Base-by-base conservation (phyloP, 1,140 invertebrate species). In the Leucophenga varia region DNA sequence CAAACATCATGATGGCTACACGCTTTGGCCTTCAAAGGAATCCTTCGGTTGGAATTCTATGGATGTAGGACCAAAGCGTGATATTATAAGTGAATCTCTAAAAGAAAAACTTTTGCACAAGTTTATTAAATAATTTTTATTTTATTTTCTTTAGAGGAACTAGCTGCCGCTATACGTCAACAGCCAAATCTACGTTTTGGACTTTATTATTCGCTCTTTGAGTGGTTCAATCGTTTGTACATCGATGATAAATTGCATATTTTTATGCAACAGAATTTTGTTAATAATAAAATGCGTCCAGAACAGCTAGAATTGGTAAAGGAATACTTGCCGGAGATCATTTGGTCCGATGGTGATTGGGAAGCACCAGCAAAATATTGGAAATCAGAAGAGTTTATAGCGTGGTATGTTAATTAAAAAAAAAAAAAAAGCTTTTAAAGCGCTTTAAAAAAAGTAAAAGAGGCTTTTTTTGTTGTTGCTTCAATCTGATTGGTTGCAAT, bases 281-380 rank as follows among this genome's bases (percentile, higher is more conserved):
- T 86, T 0, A 74, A 77, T 3, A 72, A 80, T 2, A 92, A 92
- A 76, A 77, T 86, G 10, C 75, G 87, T 30, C 88, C 88, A 1
- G 89, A 92, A 75, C 77, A 92, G 47, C 77, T 82, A 31, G 88
- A 91, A 59, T 61, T 93, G 35, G 77, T 92, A 1, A 76, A 88
- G 21, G 78, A 79, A 35, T 98, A 97, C 71, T 74, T 88, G 50
- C 95, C 95, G 0, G 90, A 94, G 42, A 77, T 98, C 0, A 75
- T 98, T 16, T 98, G 95, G 95, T 91, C 93, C 0, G 94, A 97
- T 76, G 94, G 94, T 0, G 90, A 93, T 55, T 91, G 89, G 89
- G 90, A 92, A 67, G 85, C 88, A 1, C 59, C 81, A 1, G 85
- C 88, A 57, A 78, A 79, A 1, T 98, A 97, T 63, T 98, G 87